A percentile compares a stretch with the other conserved stretches of the same genome.
Conservation (phyloP, 1,140 invertebrate species). For the Chironomus tepperi region DNA sequence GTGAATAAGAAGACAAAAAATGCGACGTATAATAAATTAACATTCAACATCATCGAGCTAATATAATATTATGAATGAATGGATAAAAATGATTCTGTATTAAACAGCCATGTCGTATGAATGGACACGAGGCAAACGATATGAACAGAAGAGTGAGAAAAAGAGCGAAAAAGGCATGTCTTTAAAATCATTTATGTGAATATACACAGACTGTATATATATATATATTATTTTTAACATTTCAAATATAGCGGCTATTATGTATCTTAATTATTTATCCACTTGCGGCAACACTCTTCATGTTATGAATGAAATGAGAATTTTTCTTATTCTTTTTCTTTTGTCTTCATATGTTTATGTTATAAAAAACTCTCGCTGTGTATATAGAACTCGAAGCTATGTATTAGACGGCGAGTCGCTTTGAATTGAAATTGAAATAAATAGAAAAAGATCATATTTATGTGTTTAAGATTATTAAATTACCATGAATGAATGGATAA, state of each 20-base stretch:
- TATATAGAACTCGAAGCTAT: no score
- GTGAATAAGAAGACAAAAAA: background rate
- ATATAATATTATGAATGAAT: constrained; percentile 2
- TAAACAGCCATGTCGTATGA: constrained; percentile 1
- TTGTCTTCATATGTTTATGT: background rate
- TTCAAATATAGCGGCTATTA: background rate
- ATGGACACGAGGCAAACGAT: background rate
- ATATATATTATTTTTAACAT: background rate
- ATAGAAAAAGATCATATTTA: no score
- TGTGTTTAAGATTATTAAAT: no score
- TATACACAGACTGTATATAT: background rate
- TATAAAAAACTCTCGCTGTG: no score
- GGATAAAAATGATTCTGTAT: constrained; percentile 2
- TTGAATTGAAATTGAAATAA: no score
- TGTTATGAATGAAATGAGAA: background rate
- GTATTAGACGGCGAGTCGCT: no score
- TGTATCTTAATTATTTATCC: constrained; percentile 3
- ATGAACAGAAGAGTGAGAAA: background rate
- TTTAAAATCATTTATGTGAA: background rate
- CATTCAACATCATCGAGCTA: background rate
- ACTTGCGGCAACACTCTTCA: constrained; percentile 11
- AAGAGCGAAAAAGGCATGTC: background rate
- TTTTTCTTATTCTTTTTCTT: background rate
- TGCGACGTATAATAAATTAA: constrained; percentile 13
- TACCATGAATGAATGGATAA: no score